phyloP scores from a whole-genome alignment of 2,113 vertebrate genomes.

The Puffinus mauretanicus region DNA sequence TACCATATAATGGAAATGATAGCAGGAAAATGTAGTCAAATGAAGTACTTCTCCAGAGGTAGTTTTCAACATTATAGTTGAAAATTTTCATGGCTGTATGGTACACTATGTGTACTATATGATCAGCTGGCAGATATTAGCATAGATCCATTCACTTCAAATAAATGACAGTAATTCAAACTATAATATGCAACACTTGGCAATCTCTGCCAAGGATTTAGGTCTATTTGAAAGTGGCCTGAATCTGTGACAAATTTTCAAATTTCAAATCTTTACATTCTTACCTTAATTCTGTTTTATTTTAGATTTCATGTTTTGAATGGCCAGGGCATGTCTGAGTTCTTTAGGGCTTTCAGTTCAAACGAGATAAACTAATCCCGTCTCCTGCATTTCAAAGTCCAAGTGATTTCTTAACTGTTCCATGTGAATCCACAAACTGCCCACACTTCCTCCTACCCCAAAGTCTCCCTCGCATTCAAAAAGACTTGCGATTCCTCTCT shows the following conservation, averaged over 20 bases:
- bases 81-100: not conserved
- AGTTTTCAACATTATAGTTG: not conserved
- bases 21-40: not conserved
- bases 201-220: not conserved
- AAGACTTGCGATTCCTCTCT: not conserved
- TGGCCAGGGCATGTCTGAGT: not conserved
- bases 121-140: not conserved
- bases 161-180: not conserved
- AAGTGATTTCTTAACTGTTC: not conserved
- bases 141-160: not conserved
- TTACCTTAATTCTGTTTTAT: not conserved
- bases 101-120: not conserved
- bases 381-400: not conserved
- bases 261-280: not conserved
- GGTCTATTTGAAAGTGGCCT: not conserved
- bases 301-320: not conserved
- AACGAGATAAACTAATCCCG: not conserved
- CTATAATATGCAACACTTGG: not conserved
- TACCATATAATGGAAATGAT: not conserved
- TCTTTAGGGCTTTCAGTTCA: not conserved
- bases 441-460: accelerated
- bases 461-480: not conserved
- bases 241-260: not conserved
- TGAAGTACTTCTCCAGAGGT: accelerated
- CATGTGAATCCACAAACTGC: accelerated